Conservation (phyloP, 2,113 vertebrate genomes). For the Myotis lucifugus region DNA sequence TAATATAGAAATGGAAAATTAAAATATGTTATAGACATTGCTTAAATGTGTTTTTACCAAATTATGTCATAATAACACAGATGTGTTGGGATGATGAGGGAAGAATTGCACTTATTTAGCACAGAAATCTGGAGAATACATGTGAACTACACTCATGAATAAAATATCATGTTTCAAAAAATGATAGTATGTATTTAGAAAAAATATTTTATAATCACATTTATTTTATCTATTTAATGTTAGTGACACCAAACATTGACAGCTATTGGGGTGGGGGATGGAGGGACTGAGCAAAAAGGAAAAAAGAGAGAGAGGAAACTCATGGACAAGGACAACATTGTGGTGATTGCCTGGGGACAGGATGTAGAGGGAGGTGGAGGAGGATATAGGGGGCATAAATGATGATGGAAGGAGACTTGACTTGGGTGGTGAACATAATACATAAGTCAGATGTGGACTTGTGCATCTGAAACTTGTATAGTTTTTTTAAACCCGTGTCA, state of each 20-base stretch:
- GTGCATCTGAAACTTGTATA: background rate
- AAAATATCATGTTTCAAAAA: slow-evolving; percentile 51
- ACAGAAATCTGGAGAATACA: background rate
- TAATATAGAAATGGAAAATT: background rate
- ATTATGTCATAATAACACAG: background rate
- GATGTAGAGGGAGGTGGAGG: background rate
- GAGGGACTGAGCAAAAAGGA: background rate
- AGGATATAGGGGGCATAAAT: background rate
- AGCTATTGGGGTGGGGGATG: background rate
- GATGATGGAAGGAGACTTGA: background rate
- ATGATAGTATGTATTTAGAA: background rate
- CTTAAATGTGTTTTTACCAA: background rate
- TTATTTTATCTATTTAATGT: slow-evolving; percentile 44
- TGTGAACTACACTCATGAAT: background rate
- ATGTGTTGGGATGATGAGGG: background rate
- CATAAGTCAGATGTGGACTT: background rate
- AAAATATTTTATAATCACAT: slow-evolving; percentile 51
- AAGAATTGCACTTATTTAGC: background rate
- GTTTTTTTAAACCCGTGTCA: background rate
- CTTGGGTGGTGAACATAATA: background rate
- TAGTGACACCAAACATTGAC: slow-evolving; percentile 2
- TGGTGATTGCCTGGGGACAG: background rate
- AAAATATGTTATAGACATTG: background rate
- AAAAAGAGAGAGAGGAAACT: background rate
- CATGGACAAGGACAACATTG: background rate